Base-by-base conservation (phyloP, 2,113 vertebrate species). In the Egretta garzetta region DNA sequence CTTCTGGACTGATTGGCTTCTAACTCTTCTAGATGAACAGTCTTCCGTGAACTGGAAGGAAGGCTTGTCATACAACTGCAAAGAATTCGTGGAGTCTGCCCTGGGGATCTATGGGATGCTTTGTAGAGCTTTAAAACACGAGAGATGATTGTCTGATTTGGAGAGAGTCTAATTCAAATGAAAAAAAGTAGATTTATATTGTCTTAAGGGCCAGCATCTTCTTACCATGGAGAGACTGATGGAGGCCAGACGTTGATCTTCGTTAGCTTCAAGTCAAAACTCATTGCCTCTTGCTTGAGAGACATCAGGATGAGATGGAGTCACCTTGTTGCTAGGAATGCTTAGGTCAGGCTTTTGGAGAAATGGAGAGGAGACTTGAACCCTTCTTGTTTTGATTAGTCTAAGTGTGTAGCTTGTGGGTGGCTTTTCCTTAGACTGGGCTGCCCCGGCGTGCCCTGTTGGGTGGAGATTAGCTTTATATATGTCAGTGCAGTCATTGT, bases 1-100 rank as follows among this genome's bases (percentile, higher is more conserved):
- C 68, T 84, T 88, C 59, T 90, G 64, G 39, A 10, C 52, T 84
- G 75, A 87, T 75, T 79, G 89, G 67, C 75, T 93, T 77, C 47
- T 74, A 27, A 37, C 74, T 95, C 35, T 79, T 68, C 37, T 41
- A 17, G 56, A 45, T 86, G 80, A 91, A 26, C 24, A 62, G 14
- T 59, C 68, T 88, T 50, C 80, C 47, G 55, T 73, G 77, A 64
- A 14, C 70, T 90, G 74, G 45, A 67, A 84, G 80, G 80, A 81
- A 56, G 64, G 35, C 22, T 88, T 70, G 13, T 76, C 32, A 2
- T 39, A 37, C 4, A 28, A n/a, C 32, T 41, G 59, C 50, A 71
- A 3, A 84, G 23, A 45, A 8, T 80, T 63, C 0, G 1, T 74
- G 41, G 55, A 55, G 28, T n/a, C 50, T 33, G 13, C 91, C 35